Percentiles rank a stretch among this genome's conserved stretches.
These are phyloP conservation scores for Keiferia lycopersicella DNA, from an alignment of 2,888 invertebrate genomes.

Conservation along the genomic window DNA sequence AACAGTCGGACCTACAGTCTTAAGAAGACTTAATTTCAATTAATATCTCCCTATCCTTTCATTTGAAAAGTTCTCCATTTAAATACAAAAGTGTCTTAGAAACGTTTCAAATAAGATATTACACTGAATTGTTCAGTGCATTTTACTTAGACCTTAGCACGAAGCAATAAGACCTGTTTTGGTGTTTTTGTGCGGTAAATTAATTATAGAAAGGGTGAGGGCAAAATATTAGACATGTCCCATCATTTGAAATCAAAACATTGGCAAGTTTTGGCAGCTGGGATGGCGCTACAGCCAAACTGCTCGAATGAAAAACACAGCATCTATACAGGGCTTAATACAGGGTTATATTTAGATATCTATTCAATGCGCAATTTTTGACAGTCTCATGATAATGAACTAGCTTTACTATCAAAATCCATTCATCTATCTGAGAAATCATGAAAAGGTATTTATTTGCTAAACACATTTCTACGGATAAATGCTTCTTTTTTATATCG, in stretches of 20 bases:
- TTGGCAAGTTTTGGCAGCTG: constrained; percentile 48
- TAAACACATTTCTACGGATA: too few relatives aligned
- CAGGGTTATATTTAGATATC: too few relatives aligned
- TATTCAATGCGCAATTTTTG: too few relatives aligned
- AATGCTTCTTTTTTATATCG: too few relatives aligned
- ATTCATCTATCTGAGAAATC: too few relatives aligned
- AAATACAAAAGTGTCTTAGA: constrained; percentile 53
- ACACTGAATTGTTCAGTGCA: constrained; percentile 23
- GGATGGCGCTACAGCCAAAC: constrained; percentile 41
- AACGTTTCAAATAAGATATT: constrained; percentile 32
- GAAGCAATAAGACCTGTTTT: constrained; percentile 18
- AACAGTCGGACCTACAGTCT: too few relatives aligned
- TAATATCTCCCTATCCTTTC: constrained; percentile 51
- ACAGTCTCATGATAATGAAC: too few relatives aligned
- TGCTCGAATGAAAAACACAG: constrained; percentile 37
- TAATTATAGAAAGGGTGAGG: constrained; percentile 44
- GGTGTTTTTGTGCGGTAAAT: constrained; percentile 32
- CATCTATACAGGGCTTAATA: too few relatives aligned
- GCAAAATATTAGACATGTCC: constrained; percentile 68
- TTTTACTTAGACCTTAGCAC: constrained; percentile 32
- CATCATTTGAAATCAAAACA: constrained; percentile 76
- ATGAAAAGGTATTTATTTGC: too few relatives aligned
- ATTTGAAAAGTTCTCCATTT: constrained; percentile 54
- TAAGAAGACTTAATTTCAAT: constrained; percentile 39
- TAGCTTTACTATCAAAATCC: too few relatives aligned